phyloP scores from a whole-genome alignment of 2,113 vertebrate genomes.

The Trogon melanurus region DNA sequence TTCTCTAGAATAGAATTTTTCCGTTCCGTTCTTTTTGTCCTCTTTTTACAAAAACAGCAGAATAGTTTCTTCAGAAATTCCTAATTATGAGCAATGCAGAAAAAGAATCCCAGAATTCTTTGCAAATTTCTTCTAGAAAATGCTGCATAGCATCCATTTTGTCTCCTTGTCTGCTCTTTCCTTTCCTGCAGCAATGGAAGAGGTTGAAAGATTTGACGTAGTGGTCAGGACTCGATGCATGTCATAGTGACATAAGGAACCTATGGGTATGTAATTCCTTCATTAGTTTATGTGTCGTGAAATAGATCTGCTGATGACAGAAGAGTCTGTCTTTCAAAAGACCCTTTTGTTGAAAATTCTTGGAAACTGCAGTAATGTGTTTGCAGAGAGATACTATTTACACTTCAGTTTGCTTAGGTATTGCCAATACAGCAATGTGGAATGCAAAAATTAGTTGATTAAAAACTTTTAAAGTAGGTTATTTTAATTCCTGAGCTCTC shows the following conservation, averaged over 20 bases:
- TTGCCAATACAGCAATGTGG: not conserved
- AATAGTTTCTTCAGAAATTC: not conserved
- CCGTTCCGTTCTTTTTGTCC: not conserved
- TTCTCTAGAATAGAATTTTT: not conserved
- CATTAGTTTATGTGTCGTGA: not conserved
- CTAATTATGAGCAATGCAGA: not conserved
- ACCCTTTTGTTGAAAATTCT: not conserved
- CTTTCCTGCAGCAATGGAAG: not conserved
- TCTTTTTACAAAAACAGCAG: not conserved
- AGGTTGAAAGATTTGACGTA: not conserved
- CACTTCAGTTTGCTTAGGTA: not conserved
- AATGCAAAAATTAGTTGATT: not conserved
- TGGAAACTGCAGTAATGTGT: fast-evolving
- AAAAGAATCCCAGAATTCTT: not conserved
- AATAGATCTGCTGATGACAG: not conserved
- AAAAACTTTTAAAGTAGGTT: not conserved
- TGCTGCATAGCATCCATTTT: not conserved
- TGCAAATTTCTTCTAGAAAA: not conserved
- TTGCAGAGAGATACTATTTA: not conserved
- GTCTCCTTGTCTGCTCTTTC: not conserved
- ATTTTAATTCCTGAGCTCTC: not conserved
- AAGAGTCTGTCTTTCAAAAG: not conserved
- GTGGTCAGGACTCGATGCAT: not conserved
- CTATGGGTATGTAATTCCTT: not conserved
- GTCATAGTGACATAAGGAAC: not conserved